A percentile compares a stretch with the other conserved stretches of the same genome.
phyloP scores from a whole-genome alignment of 2,113 vertebrate genomes.

The Toxotes jaculatrix region DNA sequence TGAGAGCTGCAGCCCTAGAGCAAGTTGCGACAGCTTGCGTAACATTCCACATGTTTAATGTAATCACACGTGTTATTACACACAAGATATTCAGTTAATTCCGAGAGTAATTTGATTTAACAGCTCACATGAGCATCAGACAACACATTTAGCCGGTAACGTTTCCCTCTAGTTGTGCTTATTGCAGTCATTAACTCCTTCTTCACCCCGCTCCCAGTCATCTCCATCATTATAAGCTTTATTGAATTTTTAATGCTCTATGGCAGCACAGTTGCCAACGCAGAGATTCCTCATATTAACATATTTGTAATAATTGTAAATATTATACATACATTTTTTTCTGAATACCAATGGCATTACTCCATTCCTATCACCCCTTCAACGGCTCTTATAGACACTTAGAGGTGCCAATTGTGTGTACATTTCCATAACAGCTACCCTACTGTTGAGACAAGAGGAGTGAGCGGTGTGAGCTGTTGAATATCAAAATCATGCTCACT shows the following conservation, averaged over 20 bases:
- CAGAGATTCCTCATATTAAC: background rate
- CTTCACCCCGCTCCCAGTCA: background rate
- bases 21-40: background rate
- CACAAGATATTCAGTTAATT: background rate
- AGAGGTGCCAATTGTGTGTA: background rate
- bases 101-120: slow-evolving; percentile 6
- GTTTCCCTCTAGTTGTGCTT: background rate
- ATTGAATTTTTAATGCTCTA: background rate
- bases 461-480: background rate
- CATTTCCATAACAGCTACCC: slow-evolving; percentile 29
- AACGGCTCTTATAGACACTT: slow-evolving; percentile 21
- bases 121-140: background rate
- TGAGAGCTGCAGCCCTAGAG: slow-evolving; percentile 46
- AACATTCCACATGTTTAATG: background rate
- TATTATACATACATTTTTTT: background rate
- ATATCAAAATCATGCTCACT: background rate
- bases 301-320: background rate
- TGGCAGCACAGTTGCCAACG: background rate
- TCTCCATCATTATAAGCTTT: background rate
- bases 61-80: slow-evolving; percentile 11
- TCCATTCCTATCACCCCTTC: background rate
- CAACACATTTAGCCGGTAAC: slow-evolving; percentile 11
- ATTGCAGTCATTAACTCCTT: slow-evolving; percentile 1
- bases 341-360: slow-evolving; percentile 12
- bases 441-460: background rate